A percentile compares a stretch with the other conserved stretches of the same genome.
These are phyloP conservation scores for Pinna nobilis DNA, from an alignment of 1,140 invertebrate genomes.

Conservation along the genomic window DNA sequence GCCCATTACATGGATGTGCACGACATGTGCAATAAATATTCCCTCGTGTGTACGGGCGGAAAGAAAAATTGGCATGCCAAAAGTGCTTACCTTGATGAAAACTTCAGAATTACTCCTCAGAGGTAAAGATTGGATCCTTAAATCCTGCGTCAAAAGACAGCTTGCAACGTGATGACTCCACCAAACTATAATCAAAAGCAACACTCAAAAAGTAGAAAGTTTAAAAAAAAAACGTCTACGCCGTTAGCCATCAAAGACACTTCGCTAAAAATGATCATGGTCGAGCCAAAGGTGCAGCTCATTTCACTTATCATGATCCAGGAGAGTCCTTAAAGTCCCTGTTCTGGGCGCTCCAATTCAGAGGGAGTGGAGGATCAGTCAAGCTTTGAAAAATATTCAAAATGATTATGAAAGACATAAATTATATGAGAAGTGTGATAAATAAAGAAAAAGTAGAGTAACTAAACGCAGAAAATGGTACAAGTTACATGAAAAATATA, in stretches of 20 bases:
- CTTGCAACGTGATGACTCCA: too few species aligned
- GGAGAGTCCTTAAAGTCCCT: neutral
- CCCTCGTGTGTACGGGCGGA: neutral
- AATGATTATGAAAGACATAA: neutral
- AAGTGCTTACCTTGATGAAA: too few species aligned
- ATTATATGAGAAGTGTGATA: neutral
- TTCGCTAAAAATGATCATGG: slow-evolving; percentile 2
- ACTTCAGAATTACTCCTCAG: too few species aligned
- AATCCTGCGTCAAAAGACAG: too few species aligned
- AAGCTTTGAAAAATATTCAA: neutral
- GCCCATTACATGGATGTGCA: neutral
- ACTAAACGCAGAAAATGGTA: neutral
- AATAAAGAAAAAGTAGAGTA: neutral
- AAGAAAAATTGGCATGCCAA: too few species aligned
- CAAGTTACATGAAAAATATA: neutral
- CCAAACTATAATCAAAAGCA: neutral
- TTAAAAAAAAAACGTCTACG: neutral
- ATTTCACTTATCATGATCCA: slow-evolving; percentile 8
- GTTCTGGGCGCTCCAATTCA: neutral
- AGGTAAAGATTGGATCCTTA: too few species aligned
- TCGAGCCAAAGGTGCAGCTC: slow-evolving; percentile 4
- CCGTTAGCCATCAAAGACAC: neutral
- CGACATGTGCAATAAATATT: neutral
- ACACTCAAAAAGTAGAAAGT: slow-evolving; percentile 13
- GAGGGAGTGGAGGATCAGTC: neutral